Conservation (phyloP, 1,140 invertebrate species). For the Aphelinus certus region DNA sequence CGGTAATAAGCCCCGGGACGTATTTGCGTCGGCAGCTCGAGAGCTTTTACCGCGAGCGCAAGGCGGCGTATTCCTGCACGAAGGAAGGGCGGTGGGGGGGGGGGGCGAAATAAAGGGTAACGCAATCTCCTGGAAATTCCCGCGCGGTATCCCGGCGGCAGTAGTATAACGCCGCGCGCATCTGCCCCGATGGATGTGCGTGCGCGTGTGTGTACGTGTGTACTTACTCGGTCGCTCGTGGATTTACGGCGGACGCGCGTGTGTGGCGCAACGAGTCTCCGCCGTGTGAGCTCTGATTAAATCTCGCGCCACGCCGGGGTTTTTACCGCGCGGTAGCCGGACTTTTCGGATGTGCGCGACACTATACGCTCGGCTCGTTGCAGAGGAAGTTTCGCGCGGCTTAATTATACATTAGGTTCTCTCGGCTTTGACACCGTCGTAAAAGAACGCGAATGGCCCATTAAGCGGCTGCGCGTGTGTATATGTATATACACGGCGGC, state of each 20-base stretch:
- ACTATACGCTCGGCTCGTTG: neutral
- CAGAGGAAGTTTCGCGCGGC: constrained; percentile 18
- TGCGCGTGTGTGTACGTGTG: too few species aligned
- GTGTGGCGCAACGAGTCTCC: neutral
- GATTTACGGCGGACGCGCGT: neutral
- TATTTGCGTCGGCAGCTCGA: too few species aligned
- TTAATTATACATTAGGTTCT: constrained; percentile 15
- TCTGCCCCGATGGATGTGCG: constrained; percentile 4
- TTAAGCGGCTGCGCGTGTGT: too few species aligned
- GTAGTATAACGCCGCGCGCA: constrained; percentile 4
- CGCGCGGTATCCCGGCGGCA: neutral
- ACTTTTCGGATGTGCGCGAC: neutral
- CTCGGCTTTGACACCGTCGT: constrained; percentile 18
- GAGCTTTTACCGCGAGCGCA: neutral
- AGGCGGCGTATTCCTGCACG: constrained; percentile 16
- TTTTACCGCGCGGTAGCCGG: constrained; percentile 16
- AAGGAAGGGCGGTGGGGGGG: neutral
- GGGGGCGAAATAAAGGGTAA: neutral
- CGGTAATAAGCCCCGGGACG: neutral
- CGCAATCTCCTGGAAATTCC: neutral
- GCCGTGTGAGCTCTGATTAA: constrained; percentile 22
- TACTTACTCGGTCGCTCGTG: too few species aligned
- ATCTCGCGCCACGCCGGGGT: constrained; percentile 8
- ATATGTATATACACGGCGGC: too few species aligned
- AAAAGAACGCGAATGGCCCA: neutral